Conservation (phyloP, 2,113 vertebrate genomes). For the Neolamprologus kungweensis region DNA sequence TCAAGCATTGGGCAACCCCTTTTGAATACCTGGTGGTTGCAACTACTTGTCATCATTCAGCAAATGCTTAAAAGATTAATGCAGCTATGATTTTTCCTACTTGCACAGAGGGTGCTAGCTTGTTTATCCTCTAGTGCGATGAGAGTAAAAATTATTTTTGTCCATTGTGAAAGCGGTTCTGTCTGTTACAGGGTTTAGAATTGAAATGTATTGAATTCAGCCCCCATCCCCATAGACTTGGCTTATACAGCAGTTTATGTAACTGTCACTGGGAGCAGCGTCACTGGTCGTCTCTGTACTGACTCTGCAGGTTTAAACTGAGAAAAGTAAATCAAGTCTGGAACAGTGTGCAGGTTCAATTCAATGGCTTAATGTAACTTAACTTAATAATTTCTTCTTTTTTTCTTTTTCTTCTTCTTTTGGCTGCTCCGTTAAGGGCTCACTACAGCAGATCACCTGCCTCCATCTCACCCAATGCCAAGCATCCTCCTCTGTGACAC, state of each 20-base stretch:
- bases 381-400: not conserved
- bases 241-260: not conserved
- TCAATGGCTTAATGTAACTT: not conserved
- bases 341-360: not conserved
- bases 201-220: not conserved
- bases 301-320: not conserved
- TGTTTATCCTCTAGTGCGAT: not conserved
- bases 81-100: not conserved
- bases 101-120: not conserved
- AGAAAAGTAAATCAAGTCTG: not conserved
- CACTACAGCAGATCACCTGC: not conserved
- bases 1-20: not conserved
- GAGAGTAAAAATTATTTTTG: not conserved
- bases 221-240: not conserved
- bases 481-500: not conserved
- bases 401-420: not conserved
- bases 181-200: not conserved
- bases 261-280: not conserved
- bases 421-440: not conserved
- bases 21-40: not conserved
- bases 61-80: not conserved
- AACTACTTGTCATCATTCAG: not conserved
- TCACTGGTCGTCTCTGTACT: not conserved
- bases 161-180: not conserved
- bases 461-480: not conserved